Evolutionary conservation across 2,113 vertebrate species (phyloP).

Genomic region (Turnix velox): DNA sequence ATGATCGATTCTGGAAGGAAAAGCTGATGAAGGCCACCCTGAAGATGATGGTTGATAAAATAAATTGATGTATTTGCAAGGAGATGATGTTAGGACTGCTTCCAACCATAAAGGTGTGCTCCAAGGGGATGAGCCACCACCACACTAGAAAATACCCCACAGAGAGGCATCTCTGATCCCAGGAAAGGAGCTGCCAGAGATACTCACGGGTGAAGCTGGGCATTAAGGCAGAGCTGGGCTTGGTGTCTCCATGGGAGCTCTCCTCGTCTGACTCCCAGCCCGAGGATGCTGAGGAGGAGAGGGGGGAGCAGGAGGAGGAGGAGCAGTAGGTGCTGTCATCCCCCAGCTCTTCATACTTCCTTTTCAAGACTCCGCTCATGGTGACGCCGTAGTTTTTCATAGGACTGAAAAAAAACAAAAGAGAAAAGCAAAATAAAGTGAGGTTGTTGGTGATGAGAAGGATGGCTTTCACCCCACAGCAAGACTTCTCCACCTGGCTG

Average conservation of each 20-base stretch:
- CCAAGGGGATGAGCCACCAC: neutral
- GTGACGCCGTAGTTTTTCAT: constrained; percentile 56
- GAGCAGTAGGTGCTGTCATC: constrained; percentile 87
- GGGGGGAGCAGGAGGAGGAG: constrained; percentile 82
- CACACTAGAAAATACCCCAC: rapidly evolving
- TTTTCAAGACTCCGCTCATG: constrained; percentile 92
- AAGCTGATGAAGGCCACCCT: neutral
- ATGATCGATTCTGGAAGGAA: neutral
- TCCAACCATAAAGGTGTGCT: neutral
- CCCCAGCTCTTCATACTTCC: constrained; percentile 93
- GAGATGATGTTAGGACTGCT: rapidly evolving
- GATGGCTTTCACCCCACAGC: neutral
- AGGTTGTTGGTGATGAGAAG: neutral
- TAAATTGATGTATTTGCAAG: neutral
- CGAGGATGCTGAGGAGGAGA: constrained; percentile 79
- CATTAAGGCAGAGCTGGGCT: constrained; percentile 73
- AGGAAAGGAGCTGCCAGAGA: neutral
- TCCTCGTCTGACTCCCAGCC: constrained; percentile 89
- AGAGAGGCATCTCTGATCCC: neutral
- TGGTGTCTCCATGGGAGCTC: constrained; percentile 78
- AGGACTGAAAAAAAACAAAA: constrained; percentile 66
- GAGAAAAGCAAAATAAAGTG: neutral
- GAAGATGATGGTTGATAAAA: neutral
- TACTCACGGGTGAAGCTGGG: constrained; percentile 85
- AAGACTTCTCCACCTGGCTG: neutral